A percentile compares a stretch with the other conserved stretches of the same genome.
Conservation (phyloP, 2,797 vertebrate species). For the Cetoscarus ocellatus region DNA sequence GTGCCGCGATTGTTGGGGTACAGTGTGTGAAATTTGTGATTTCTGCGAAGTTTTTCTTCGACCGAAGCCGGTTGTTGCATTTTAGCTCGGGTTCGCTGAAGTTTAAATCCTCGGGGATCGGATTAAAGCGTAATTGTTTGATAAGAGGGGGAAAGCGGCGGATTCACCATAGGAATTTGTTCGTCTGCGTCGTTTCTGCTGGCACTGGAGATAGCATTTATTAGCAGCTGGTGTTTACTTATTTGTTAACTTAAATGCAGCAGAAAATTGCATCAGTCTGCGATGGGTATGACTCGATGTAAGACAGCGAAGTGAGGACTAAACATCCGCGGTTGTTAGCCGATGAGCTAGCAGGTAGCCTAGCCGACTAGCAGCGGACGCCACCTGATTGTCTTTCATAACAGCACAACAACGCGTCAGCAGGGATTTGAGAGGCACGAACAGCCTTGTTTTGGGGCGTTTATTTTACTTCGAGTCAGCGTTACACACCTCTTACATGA, state of each 20-base stretch:
- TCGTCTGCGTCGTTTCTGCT: conserved; percentile 41
- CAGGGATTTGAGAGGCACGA: not conserved
- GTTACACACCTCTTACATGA: conserved; percentile 54
- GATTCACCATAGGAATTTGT: conserved; percentile 60
- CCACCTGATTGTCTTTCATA: conserved; percentile 42
- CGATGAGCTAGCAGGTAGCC: conserved; percentile 1
- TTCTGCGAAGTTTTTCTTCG: conserved; percentile 14
- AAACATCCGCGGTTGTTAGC: conserved; percentile 2
- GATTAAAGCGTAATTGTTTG: not conserved
- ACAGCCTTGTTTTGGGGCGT: not conserved
- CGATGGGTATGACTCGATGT: not conserved
- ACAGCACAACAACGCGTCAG: conserved; percentile 36
- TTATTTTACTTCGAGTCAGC: not conserved
- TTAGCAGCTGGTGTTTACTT: conserved; percentile 10
- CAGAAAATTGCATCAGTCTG: conserved; percentile 2
- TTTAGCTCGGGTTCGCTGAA: not conserved
- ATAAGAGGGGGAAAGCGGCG: not conserved
- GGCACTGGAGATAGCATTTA: conserved; percentile 38
- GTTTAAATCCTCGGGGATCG: not conserved
- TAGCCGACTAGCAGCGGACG: conserved; percentile 21
- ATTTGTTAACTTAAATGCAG: not conserved
- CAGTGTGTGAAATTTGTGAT: conserved; percentile 19
- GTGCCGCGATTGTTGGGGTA: conserved; percentile 54
- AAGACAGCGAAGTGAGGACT: not conserved
- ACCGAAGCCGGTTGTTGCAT: not conserved